Evolutionary conservation across 2,797 vertebrate genomes (phyloP).

Genomic region (Peromyscus aztecus): DNA sequence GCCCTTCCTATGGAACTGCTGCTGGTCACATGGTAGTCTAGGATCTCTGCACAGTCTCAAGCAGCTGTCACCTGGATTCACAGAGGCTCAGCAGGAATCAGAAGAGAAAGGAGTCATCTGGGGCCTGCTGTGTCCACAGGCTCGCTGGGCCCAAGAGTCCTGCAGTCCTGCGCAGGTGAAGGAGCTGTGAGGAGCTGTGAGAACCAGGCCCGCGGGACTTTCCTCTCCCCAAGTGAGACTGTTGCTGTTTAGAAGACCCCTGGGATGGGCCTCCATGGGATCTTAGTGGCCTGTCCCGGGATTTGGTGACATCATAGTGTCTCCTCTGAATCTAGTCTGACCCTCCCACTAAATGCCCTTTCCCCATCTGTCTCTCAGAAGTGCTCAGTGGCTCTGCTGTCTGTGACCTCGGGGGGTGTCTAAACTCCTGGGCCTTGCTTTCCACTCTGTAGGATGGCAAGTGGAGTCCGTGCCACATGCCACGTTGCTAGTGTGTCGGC

Average conservation of each 20-base stretch:
- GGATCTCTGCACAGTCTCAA: constrained; percentile 15
- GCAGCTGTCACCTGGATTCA: not conserved
- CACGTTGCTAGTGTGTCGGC: not conserved
- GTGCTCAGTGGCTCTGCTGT: not conserved
- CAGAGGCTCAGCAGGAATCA: not conserved
- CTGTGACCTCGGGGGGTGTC: not conserved
- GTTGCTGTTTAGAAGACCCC: not conserved
- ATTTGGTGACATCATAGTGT: not conserved
- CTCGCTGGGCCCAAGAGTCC: not conserved
- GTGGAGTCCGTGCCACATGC: not conserved
- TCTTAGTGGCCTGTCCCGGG: not conserved
- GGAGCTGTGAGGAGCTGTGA: too few species aligned
- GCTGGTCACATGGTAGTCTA: constrained; percentile 56
- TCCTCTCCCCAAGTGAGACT: not conserved
- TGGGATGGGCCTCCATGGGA: too few species aligned
- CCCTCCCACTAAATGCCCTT: not conserved
- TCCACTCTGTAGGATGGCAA: not conserved
- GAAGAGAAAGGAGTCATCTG: not conserved
- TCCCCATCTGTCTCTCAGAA: not conserved
- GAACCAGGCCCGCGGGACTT: not conserved
- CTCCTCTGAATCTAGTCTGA: not conserved
- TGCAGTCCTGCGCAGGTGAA: not conserved
- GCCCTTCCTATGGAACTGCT: not conserved
- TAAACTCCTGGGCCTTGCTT: not conserved
- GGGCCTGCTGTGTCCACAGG: not conserved